Percentiles rank a stretch among this genome's conserved stretches.
These are phyloP conservation scores for Lasioglossum lativentre DNA, from an alignment of 2,888 invertebrate genomes.

Conservation along the genomic window DNA sequence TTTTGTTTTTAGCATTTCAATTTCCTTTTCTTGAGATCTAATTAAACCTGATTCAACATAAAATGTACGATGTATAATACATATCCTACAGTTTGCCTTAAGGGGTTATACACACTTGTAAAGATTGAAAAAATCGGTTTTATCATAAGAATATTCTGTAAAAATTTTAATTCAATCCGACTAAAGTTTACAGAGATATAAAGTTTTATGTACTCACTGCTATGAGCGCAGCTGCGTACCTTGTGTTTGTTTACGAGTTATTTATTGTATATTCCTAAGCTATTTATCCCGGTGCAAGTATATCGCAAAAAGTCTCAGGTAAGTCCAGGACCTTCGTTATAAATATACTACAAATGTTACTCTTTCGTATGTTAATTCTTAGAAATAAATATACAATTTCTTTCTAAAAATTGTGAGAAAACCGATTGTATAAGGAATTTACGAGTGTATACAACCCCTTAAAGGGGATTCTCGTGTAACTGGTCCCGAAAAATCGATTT, in stretches of 20 bases:
- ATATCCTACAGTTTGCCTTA: background rate
- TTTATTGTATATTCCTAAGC: background rate
- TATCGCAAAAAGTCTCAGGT: background rate
- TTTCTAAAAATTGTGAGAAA: background rate
- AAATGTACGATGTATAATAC: conserved; percentile 32
- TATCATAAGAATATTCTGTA: background rate
- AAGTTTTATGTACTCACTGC: no score
- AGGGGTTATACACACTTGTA: background rate
- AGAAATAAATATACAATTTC: background rate
- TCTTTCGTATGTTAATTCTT: background rate
- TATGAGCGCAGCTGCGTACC: background rate
- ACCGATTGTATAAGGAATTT: background rate
- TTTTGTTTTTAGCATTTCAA: conserved; percentile 95
- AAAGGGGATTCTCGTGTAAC: background rate
- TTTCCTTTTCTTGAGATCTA: conserved; percentile 94
- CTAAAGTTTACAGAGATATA: no score
- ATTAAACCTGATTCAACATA: conserved; percentile 88
- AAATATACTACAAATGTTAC: no score
- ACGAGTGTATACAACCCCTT: background rate
- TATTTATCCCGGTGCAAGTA: background rate
- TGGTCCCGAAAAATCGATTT: background rate
- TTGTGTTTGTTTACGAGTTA: background rate
- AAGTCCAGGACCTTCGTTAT: background rate
- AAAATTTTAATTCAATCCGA: background rate
- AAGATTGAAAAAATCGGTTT: background rate